Percentiles rank a stretch among this genome's conserved stretches.
These are phyloP conservation scores for Neomonachus schauinslandi DNA, from an alignment of 2,113 vertebrate species.

Conservation along the genomic window DNA sequence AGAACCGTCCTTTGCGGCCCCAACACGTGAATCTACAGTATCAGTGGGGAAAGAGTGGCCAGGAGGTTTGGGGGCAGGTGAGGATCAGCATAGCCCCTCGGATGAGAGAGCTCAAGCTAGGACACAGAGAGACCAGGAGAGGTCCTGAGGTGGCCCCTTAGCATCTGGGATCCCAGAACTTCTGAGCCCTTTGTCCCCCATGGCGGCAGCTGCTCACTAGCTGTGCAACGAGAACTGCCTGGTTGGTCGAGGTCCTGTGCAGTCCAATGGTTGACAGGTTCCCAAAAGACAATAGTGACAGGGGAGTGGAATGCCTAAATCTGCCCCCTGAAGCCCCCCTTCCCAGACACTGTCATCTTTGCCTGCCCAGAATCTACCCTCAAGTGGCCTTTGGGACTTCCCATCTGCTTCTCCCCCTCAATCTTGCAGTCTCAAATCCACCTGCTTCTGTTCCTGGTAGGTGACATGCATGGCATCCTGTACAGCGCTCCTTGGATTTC, in stretches of 20 bases:
- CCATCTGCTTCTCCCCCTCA: background rate
- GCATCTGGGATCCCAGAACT: background rate
- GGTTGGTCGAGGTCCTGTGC: background rate
- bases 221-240: background rate
- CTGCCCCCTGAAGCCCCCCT: background rate
- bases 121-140: background rate
- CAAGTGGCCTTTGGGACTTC: background rate
- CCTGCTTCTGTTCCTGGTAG: background rate
- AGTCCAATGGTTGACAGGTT: background rate
- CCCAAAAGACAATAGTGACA: background rate
- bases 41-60: background rate
- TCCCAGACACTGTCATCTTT: background rate
- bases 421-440: background rate
- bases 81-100: background rate
- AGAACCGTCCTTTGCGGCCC: background rate
- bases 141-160: background rate
- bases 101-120: background rate
- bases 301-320: fast-evolving
- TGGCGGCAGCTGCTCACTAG: background rate
- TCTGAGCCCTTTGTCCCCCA: background rate
- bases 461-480: too few species aligned
- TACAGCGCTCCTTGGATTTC: background rate
- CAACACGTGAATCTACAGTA: fast-evolving
- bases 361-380: background rate
- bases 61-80: background rate